Base-by-base conservation (phyloP, 2,113 vertebrate species). In the Hippolais icterina region DNA sequence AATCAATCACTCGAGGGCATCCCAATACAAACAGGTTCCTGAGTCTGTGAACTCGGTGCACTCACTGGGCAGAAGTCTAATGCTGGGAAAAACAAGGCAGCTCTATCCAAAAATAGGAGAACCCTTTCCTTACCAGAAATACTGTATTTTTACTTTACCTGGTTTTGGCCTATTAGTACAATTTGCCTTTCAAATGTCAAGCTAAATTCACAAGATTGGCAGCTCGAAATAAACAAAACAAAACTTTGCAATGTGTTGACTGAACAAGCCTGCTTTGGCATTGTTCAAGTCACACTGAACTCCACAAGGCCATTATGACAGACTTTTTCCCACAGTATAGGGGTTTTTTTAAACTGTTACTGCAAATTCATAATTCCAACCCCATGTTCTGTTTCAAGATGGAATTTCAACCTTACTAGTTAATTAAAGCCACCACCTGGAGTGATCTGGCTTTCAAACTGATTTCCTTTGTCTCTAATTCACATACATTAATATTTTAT, bases 401-500 rank as follows among this genome's bases (percentile, higher is more conserved):
- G 70, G 87, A 95, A 94, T 95, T 96, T 93, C 85, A 96, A 92
- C 83, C 68, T 91, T 69, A 95, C 53, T 89, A 96, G 84, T 97
- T 97, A 97, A 93, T 96, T 97, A 96, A 98, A 97, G 69, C 44
- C 86, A 90, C 75, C 80, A 97, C 61, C 83, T 83, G 78, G 74
- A 93, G 88, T 63, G 65, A 96, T 83, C 74, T 72, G 74, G 56
- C 93, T 97, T 97, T 97, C 95, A 97, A 95, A 95, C 52, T 63
- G 87, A 91, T 96, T 95, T 92, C 83, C 87, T 96, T 91, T 93
- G 72, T 96, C 87, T 90, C 50, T 72, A 95, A 93, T 96, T 96
- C 88, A 92, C 65, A 88, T 52, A 79, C 25, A 94, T 97, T 96
- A 97, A 97, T 96, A 97, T 96, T 97, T 96, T 97, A 96, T 96